phyloP scores from a whole-genome alignment of 1,140 invertebrate genomes.

The Meloidogyne hapla region DNA sequence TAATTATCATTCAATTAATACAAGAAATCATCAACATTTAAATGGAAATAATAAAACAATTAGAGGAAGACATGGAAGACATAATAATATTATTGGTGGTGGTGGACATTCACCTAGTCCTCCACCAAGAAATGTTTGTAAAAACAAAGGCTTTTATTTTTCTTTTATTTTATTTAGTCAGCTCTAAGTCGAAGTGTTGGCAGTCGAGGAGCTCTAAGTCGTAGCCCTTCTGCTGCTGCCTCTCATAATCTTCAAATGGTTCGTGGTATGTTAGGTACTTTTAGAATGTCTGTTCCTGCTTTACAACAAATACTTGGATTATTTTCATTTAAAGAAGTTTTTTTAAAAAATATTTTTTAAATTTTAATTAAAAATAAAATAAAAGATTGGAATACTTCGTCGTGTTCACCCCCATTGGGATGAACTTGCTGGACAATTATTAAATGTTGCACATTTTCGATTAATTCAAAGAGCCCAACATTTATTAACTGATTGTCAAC shows the following conservation, averaged over 20 bases:
- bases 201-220: background rate
- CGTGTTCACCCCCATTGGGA: slow-evolving; percentile 54
- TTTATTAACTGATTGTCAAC: slow-evolving; percentile 55
- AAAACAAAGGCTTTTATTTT: too few relatives aligned
- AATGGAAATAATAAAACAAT: background rate
- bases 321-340: slow-evolving; percentile 30
- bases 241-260: slow-evolving; percentile 4
- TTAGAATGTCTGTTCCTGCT: slow-evolving; percentile 21
- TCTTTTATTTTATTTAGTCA: background rate
- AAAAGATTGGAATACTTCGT: slow-evolving; percentile 45
- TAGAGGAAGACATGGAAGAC: background rate
- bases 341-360: slow-evolving; percentile 5
- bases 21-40: background rate
- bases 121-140: slow-evolving; percentile 1
- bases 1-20: background rate
- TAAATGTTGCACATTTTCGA: slow-evolving; percentile 58
- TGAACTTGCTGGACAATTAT: slow-evolving; percentile 58
- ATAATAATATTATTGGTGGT: background rate
- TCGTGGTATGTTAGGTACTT: slow-evolving; percentile 11
- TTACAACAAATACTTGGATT: slow-evolving; percentile 21
- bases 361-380: background rate
- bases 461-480: slow-evolving; percentile 57
- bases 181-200: background rate
- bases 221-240: background rate
- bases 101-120: background rate